Percentiles rank a stretch among this genome's conserved stretches.
Evolutionary conservation across 2,797 vertebrate genomes (phyloP).

Genomic region (Sorex maritimensis): DNA sequence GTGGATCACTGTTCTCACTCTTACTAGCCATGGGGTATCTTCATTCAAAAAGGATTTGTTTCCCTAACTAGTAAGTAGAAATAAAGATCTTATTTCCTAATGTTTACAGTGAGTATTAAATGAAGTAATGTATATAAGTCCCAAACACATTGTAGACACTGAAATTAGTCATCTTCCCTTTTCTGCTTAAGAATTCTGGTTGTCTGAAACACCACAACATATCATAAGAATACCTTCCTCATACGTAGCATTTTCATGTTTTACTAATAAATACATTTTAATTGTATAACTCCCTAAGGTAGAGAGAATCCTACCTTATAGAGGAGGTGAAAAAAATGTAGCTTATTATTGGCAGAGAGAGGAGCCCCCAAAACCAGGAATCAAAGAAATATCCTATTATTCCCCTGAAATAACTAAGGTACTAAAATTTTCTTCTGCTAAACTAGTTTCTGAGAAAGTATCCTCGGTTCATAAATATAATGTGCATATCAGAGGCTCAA

Average conservation of each 20-base stretch:
- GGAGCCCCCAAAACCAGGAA: constrained; percentile 42
- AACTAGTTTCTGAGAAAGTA: constrained; percentile 73
- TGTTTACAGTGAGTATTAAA: constrained; percentile 59
- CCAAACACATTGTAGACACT: constrained; percentile 15
- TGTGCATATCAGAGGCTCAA: constrained; percentile 31
- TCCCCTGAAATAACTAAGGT: constrained; percentile 24
- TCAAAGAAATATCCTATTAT: background rate
- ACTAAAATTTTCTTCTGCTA: constrained; percentile 55
- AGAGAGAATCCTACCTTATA: constrained; percentile 33
- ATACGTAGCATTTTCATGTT: constrained; percentile 45
- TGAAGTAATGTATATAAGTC: constrained; percentile 21
- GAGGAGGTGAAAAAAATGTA: constrained; percentile 49
- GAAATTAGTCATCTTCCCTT: constrained; percentile 49
- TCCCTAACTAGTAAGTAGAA: constrained; percentile 64
- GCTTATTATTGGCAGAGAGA: constrained; percentile 59
- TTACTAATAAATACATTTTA: constrained; percentile 65
- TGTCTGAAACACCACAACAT: background rate
- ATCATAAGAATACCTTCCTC: constrained; percentile 14
- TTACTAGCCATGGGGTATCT: constrained; percentile 40
- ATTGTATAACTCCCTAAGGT: constrained; percentile 14
- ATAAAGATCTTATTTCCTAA: constrained; percentile 62
- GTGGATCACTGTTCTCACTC: background rate
- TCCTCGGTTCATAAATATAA: constrained; percentile 54
- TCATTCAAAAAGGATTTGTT: constrained; percentile 61
- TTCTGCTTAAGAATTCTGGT: constrained; percentile 30